Percentiles rank a stretch among this genome's conserved stretches.
These are phyloP conservation scores for Eupleurogrammus muticus DNA, from an alignment of 2,797 vertebrate genomes.

Conservation along the genomic window DNA sequence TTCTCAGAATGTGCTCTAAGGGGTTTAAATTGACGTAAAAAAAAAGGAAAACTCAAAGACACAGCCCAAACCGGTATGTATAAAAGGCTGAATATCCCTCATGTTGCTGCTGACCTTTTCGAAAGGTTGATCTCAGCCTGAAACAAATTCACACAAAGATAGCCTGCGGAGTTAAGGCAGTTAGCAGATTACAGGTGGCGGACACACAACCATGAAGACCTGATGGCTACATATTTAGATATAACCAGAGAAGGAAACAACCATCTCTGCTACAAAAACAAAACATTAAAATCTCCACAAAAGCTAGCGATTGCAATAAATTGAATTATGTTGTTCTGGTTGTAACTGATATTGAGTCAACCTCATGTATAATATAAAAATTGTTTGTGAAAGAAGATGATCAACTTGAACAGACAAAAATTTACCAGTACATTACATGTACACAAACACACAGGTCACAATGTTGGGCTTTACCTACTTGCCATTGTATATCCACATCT, in stretches of 20 bases:
- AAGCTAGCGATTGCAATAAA: not conserved
- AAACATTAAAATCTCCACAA: not conserved
- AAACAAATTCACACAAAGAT: conserved; percentile 12
- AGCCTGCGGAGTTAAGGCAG: conserved; percentile 1
- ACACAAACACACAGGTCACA: conserved; percentile 18
- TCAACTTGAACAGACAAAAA: not conserved
- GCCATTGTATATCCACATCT: not conserved
- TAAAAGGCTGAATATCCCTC: not conserved
- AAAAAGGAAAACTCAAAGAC: not conserved
- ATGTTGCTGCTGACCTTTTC: conserved; percentile 21
- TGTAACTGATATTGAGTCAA: not conserved
- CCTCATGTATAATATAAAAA: conserved; percentile 6
- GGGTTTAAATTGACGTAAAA: not conserved
- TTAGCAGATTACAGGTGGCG: conserved; percentile 18
- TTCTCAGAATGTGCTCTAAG: not conserved
- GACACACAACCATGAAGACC: not conserved
- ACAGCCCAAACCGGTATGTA: not conserved
- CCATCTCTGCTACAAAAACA: not conserved
- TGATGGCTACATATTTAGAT: not conserved
- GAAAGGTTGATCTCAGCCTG: not conserved
- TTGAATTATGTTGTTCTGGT: not conserved
- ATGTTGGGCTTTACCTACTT: not conserved
- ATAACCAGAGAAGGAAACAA: not conserved
- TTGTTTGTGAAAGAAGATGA: not conserved
- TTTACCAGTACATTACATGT: not conserved